phyloP scores from a whole-genome alignment of 1,140 invertebrate species.

The Drosophila quadrilineata region DNA sequence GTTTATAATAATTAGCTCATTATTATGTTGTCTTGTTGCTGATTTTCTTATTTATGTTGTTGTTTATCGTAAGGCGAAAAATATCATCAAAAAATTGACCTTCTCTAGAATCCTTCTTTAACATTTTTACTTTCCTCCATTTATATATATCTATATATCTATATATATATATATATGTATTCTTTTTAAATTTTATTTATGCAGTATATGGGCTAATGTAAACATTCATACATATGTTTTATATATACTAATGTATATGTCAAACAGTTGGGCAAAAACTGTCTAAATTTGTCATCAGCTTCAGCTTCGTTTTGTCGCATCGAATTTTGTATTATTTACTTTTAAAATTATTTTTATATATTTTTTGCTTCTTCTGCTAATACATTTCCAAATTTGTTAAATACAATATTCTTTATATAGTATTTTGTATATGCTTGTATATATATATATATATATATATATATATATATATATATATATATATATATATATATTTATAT shows the following conservation, averaged over 20 bases:
- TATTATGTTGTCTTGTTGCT: background rate
- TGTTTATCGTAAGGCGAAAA: conserved; percentile 78
- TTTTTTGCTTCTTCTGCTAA: conserved; percentile 27
- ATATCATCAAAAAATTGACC: conserved; percentile 79
- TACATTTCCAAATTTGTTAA: conserved; percentile 62
- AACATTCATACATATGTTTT: too few species aligned
- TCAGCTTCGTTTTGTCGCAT: conserved; percentile 10
- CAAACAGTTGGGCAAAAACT: too few species aligned
- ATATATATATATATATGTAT: conserved; percentile 20
- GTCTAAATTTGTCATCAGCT: conserved; percentile 2
- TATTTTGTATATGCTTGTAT: conserved; percentile 70
- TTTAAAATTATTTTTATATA: conserved; percentile 6
- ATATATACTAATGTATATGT: too few species aligned
- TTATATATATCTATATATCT: conserved; percentile 29
- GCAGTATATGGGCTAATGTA: too few species aligned
- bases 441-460: conserved; percentile 67
- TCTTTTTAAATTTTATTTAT: too few species aligned
- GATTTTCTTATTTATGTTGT: conserved; percentile 30
- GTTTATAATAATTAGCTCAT: conserved; percentile 3
- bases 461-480: conserved; percentile 21
- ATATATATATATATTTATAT: conserved; percentile 30
- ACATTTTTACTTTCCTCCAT: conserved; percentile 50
- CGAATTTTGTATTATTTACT: conserved; percentile 38
- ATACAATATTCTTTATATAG: conserved; percentile 69
- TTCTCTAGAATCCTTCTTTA: conserved; percentile 78